These are phyloP conservation scores for Haplotaxodon microlepis DNA, from an alignment of 2,113 vertebrate genomes.

Conservation along the genomic window DNA sequence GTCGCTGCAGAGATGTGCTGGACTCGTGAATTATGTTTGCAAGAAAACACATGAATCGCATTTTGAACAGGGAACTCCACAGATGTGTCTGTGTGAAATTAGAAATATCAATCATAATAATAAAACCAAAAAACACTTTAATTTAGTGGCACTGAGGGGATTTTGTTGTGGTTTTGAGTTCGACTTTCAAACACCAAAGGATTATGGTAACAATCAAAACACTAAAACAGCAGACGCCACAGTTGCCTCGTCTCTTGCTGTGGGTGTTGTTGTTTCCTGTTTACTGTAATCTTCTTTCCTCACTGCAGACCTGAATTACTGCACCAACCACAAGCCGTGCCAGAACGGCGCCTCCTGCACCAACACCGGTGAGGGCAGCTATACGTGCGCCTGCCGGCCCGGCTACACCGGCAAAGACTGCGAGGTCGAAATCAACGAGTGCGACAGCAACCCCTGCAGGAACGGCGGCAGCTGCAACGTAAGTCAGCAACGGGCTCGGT, in stretches of 20 bases:
- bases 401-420: constrained; percentile 74
- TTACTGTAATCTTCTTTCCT: not conserved
- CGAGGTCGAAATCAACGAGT: constrained; percentile 75
- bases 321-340: constrained; percentile 81
- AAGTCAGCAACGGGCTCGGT: constrained; percentile 12
- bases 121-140: not conserved
- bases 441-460: constrained; percentile 83
- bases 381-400: constrained; percentile 75
- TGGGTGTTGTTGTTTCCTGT: not conserved
- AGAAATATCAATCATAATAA: not conserved
- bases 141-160: not conserved
- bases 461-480: constrained; percentile 88
- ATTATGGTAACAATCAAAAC: not conserved
- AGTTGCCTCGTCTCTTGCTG: not conserved
- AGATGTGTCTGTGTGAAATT: not conserved
- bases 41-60: not conserved
- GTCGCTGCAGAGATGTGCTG: not conserved
- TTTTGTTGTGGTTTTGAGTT: not conserved
- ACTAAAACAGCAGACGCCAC: not conserved
- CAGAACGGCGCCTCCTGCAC: constrained; percentile 76
- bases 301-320: constrained; percentile 77
- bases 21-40: not conserved
- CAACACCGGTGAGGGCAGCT: constrained; percentile 82
- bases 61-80: accelerated
- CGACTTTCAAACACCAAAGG: not conserved